These are phyloP conservation scores for Scaptomyza parva DNA, from an alignment of 2,888 invertebrate genomes.

Conservation along the genomic window DNA sequence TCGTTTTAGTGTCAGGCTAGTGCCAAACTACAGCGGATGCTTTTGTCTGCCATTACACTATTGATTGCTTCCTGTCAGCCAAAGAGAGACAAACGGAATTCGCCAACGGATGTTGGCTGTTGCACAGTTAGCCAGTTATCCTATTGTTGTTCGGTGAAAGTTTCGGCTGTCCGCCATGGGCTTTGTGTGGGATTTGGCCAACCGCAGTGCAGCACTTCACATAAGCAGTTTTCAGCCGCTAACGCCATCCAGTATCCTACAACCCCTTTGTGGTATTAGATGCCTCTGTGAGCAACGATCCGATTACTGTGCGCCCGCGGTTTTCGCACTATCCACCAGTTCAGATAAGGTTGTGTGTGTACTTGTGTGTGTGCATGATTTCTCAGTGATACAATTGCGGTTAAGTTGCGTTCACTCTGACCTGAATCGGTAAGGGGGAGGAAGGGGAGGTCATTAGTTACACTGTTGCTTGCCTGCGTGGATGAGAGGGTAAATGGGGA, in stretches of 20 bases:
- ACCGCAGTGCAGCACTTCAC: slow-evolving; percentile 46
- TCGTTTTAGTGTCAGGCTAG: slow-evolving; percentile 23
- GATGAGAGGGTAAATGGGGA: background rate
- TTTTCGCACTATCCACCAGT: slow-evolving; percentile 35
- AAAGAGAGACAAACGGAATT: slow-evolving; percentile 70
- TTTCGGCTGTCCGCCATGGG: slow-evolving; percentile 30
- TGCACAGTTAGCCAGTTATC: slow-evolving; percentile 28
- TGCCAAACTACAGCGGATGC: slow-evolving; percentile 61
- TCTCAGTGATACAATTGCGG: slow-evolving; percentile 65
- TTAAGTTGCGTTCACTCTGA: slow-evolving; percentile 45
- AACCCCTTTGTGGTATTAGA: slow-evolving; percentile 12
- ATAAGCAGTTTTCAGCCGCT: slow-evolving; percentile 42
- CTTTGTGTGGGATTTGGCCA: slow-evolving; percentile 54
- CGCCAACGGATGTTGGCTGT: slow-evolving; percentile 63
- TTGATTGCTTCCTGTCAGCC: slow-evolving; percentile 81
- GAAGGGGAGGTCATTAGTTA: slow-evolving; percentile 40
- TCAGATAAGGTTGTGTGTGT: slow-evolving; percentile 1
- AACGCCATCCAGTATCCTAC: background rate
- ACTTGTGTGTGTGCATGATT: slow-evolving; percentile 7
- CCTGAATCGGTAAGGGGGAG: slow-evolving; percentile 5
- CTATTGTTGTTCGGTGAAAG: slow-evolving; percentile 14
- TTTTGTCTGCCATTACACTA: slow-evolving; percentile 79
- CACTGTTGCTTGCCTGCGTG: slow-evolving; percentile 21
- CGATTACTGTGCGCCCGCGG: slow-evolving; percentile 28
- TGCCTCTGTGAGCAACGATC: slow-evolving; percentile 4